phyloP scores from a whole-genome alignment of 2,113 vertebrate genomes.

The Paedocypris sp. region DNA sequence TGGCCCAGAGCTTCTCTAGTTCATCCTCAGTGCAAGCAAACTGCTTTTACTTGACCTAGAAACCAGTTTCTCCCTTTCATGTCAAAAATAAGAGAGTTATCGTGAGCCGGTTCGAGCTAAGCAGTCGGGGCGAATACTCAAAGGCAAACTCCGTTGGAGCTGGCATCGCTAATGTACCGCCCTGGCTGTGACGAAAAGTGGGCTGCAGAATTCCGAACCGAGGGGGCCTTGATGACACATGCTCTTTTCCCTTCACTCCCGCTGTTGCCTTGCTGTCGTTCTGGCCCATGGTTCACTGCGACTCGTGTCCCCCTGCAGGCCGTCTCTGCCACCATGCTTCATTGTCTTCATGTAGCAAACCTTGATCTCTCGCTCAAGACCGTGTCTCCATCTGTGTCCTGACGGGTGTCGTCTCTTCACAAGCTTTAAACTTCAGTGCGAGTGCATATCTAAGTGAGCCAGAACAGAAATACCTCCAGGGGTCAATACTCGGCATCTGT shows the following conservation, averaged over 20 bases:
- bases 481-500: not conserved
- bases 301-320: not conserved
- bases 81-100: not conserved
- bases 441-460: not conserved
- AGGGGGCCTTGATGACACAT: not conserved
- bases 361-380: not conserved
- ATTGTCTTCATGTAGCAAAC: not conserved
- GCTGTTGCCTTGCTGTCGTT: not conserved
- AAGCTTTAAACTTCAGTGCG: not conserved
- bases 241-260: not conserved
- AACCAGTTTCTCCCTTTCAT: not conserved
- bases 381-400: not conserved
- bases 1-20: constrained; percentile 4
- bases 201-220: not conserved
- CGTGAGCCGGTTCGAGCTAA: not conserved
- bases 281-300: not conserved
- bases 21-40: not conserved
- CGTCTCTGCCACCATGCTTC: not conserved
- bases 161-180: not conserved
- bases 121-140: not conserved
- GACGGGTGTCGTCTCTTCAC: not conserved
- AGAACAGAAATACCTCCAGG: not conserved
- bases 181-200: not conserved
- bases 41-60: constrained; percentile 8
- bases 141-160: not conserved